A percentile compares a stretch with the other conserved stretches of the same genome.
These are phyloP conservation scores for Cyphotilapia sp. DNA, from an alignment of 2,113 vertebrate genomes.

Conservation along the genomic window DNA sequence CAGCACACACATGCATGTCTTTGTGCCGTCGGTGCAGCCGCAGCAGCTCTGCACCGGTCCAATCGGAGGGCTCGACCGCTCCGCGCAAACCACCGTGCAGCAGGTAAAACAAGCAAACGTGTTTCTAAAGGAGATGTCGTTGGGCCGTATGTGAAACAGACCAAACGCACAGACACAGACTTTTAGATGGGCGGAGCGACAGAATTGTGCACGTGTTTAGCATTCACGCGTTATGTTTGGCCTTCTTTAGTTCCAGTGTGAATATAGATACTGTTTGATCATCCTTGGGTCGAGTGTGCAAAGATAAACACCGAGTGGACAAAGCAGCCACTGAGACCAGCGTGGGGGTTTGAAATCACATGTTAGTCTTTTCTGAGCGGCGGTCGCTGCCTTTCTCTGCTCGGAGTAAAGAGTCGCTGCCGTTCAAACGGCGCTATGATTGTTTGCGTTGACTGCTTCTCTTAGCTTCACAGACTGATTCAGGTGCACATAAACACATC, in stretches of 20 bases:
- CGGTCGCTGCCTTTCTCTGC: neutral
- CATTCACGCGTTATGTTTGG: fast-evolving
- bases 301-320: neutral
- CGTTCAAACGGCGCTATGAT: neutral
- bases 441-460: neutral
- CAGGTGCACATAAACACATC: neutral
- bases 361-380: neutral
- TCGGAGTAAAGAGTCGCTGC: neutral
- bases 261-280: neutral
- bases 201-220: fast-evolving
- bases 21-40: neutral
- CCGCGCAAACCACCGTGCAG: neutral
- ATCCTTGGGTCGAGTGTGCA: neutral
- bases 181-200: neutral
- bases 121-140: neutral
- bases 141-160: neutral
- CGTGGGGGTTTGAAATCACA: neutral
- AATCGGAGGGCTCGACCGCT: neutral
- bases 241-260: neutral
- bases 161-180: neutral
- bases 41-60: fast-evolving
- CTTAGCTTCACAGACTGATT: neutral
- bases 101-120: neutral
- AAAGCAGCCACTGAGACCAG: neutral
- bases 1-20: neutral